Base-by-base conservation (phyloP, 2,888 invertebrate genomes). In the Drosophila siamana region DNA sequence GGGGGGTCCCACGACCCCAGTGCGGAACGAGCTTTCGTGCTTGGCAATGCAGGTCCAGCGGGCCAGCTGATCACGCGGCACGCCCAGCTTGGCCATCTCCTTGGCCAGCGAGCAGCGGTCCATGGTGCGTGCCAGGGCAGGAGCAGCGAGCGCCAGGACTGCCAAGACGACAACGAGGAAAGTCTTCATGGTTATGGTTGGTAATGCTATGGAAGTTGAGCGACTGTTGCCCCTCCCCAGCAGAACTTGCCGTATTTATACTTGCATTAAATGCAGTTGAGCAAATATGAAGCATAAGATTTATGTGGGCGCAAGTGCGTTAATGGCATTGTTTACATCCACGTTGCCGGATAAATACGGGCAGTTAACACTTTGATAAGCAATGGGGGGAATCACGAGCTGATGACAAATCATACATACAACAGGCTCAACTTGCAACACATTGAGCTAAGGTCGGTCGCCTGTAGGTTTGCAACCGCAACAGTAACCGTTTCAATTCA, bases 1-100 rank as follows among this genome's bases (percentile, higher is more conserved):
- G 0, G 90, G 52, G 0, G 88, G 90, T 0, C 93, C 93, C 33
- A 92, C 87, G 0, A 90, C 91, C 13, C 89, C 69, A 0, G 93
- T 93, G 19, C 92, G 90, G 9, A 92, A 90, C 11, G 28, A 44
- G 41, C 88, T 90, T 69, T 90, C 90, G 30, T 79, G 78, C 46
- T 90, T 11, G 9, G 87, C 89, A 51, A 90, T 79, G 74, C 91
- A 91, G 0, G 84, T 80, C 90, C 90, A 91, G 2, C 56, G 72
- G 11, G 74, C 57, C 57, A 91, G 50, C 40, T 91, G 76, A 9
- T 70, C 62, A 0, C 76, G 77, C 0, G 89, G 85, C 7, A 88
- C 79, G 11, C 88, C 90, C 57, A 86, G 16, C 2, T 92, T 57
- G 47, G 30, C 38, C 87, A 91, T 71, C 50, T 83, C 88, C 1